Percentiles rank a stretch among this genome's conserved stretches.
These are phyloP conservation scores for Umimayanthus chanpuru DNA, from an alignment of 92 coral and sea anemone genomes.

Conservation along the genomic window DNA sequence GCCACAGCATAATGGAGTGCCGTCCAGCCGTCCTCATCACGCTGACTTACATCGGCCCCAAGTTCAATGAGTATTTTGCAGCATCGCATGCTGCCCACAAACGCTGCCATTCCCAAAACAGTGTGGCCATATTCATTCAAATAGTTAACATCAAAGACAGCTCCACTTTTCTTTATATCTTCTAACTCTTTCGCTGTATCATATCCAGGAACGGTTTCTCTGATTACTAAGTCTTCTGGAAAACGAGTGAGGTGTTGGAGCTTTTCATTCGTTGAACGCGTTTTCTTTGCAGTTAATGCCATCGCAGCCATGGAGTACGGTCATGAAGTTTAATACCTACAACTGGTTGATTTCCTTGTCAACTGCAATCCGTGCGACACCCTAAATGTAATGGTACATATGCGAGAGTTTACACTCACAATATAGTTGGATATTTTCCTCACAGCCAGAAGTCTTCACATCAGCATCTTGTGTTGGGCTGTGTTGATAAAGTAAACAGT, in stretches of 20 bases:
- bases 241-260: slow-evolving; percentile 37
- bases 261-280: background rate
- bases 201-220: slow-evolving; percentile 85
- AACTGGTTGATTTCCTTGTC: background rate
- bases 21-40: slow-evolving; percentile 91
- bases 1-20: slow-evolving; percentile 93
- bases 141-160: slow-evolving; percentile 65
- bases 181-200: slow-evolving; percentile 73
- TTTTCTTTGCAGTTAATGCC: background rate
- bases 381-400: background rate
- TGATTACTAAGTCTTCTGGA: slow-evolving; percentile 85
- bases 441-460: background rate
- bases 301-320: background rate
- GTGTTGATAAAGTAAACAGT: too few species aligned
- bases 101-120: slow-evolving; percentile 81
- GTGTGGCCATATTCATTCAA: slow-evolving; percentile 83
- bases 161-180: slow-evolving; percentile 56
- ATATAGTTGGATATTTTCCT: too few species aligned
- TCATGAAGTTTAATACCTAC: too few species aligned
- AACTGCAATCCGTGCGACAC: background rate
- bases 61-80: slow-evolving; percentile 67
- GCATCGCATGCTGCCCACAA: slow-evolving; percentile 77
- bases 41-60: slow-evolving; percentile 69
- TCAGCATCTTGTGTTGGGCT: background rate
- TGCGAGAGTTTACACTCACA: too few species aligned